Evolutionary conservation across 2,113 vertebrate species (phyloP), one percentile per base, ranked within the genome.

Genomic region (Anas platyrhynchos): DNA sequence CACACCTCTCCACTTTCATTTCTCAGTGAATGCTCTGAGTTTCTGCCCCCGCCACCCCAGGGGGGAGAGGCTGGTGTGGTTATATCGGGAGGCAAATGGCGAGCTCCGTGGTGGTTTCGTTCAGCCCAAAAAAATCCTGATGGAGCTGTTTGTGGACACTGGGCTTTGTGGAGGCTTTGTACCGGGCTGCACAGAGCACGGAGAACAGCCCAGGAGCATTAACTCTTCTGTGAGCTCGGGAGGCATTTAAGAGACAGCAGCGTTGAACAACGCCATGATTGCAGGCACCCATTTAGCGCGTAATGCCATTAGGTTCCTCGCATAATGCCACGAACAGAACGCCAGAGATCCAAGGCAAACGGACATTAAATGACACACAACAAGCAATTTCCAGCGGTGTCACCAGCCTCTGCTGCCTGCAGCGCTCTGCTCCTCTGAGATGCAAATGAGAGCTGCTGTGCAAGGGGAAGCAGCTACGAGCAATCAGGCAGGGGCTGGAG

Each of bases 251-350:
- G 71, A 32, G 69, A 46, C 52, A 9, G 1, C 73, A 61, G 46
- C 43, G 4, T 8, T 38, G 7, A 67, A 1, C 7, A 12, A 2
- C 3, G 8, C 1, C 7, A 3, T 65, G 2, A 10, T 2, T 13
- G 7, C 41, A 2, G 58, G 68, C 31, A 2, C 25, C 54, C 14
- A 1, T 14, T 3, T n/a, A 46, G 65, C 59, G 1, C 1, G 3
- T 1, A 32, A 26, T 13, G 9, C 32, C 50, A 1, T 13, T 3
- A 12, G 2, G 65, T 8, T 13, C 25, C 0, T 3, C 0, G 23
- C 0, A 2, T 6, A 2, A 4, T 23, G 0, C 82, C 2, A 48
- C 59, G 5, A 15, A 7, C 3, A 1, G 1, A 11, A 13, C 1
- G 3, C 56, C 1, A 13, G 41, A 43, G 86, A 46, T 6, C 18